Evolutionary conservation across 2,888 invertebrate species (phyloP).

Genomic region (Penaeus monodon): DNA sequence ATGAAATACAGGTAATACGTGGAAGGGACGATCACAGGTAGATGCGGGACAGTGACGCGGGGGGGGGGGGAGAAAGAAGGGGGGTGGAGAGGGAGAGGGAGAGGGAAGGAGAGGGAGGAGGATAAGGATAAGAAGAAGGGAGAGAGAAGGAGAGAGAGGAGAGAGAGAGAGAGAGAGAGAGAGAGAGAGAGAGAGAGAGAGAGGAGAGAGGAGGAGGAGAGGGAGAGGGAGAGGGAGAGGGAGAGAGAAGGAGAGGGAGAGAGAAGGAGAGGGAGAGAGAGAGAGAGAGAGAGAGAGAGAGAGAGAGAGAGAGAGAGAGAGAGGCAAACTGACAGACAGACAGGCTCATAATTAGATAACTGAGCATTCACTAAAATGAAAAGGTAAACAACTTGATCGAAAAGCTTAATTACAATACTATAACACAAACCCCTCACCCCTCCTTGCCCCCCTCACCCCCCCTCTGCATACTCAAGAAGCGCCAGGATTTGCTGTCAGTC

Average conservation of each 20-base stretch:
- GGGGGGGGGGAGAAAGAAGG: background rate
- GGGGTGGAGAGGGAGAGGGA: background rate
- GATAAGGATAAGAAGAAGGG: background rate
- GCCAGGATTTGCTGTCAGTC: too few relatives aligned
- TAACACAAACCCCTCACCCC: too few relatives aligned
- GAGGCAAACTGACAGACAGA: background rate
- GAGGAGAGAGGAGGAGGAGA: background rate
- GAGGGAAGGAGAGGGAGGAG: background rate
- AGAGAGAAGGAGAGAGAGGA: too few relatives aligned
- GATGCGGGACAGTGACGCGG: background rate
- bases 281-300: conserved; percentile 18
- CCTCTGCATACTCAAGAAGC: too few relatives aligned
- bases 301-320: conserved; percentile 16
- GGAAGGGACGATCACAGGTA: too few relatives aligned
- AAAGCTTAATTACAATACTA: background rate
- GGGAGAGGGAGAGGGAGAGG: background rate
- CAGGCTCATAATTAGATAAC: background rate
- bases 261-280: too few relatives aligned
- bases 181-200: background rate
- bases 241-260: too few relatives aligned
- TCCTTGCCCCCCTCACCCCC: too few relatives aligned
- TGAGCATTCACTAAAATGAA: background rate
- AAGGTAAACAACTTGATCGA: background rate
- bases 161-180: background rate
- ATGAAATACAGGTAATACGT: too few relatives aligned